Evolutionary conservation across 2,797 vertebrate genomes (phyloP), one percentile per base, ranked within the genome.

Genomic region (Pogoniulus pusillus): DNA sequence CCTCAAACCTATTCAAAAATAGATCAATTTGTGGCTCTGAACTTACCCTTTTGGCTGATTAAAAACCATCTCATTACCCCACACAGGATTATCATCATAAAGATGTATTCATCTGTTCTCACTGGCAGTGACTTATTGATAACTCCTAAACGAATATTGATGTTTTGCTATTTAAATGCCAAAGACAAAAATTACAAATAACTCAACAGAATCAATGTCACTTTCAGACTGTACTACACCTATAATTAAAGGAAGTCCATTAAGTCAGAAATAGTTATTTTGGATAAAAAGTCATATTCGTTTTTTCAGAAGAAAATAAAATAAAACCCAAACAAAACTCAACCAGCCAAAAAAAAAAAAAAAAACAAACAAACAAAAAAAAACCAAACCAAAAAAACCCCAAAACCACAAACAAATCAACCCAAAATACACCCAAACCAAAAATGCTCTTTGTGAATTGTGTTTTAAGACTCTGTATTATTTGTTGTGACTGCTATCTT

Each of bases 31-130:
- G 19, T 65, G 91, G 58, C 35, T 60, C 68, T 64, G 29, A 94
- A 90, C 18, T 15, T 53, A 51, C 7, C 5, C 45, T 53, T 83
- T 73, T 53, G 30, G 41, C 19, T 82, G 49, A 80, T 85, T 85
- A 63, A 79, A 88, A 90, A 92, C 34, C 32, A 76, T 68, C 45
- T 82, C 41, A 87, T 89, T 94, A 87, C 9, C 11, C 35, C 16
- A 51, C 35, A 84, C 12, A 82, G 39, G 14, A 72, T 82, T 49
- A 85, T 74, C 30, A 70, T 45, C 22, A 45, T 85, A 62, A 86
- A 77, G 58, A 62, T 4, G 1, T 57, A 64, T 77, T 72, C 70
- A 32, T 70, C n/a, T 66, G 1, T 63, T 91, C 64, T 70, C n/a
- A 54, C 20, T 60, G 53, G 12, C 65, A 88, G 15, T 68, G 34